Evolutionary conservation across 2,797 vertebrate species (phyloP).

Genomic region (Crenuchus spilurus): DNA sequence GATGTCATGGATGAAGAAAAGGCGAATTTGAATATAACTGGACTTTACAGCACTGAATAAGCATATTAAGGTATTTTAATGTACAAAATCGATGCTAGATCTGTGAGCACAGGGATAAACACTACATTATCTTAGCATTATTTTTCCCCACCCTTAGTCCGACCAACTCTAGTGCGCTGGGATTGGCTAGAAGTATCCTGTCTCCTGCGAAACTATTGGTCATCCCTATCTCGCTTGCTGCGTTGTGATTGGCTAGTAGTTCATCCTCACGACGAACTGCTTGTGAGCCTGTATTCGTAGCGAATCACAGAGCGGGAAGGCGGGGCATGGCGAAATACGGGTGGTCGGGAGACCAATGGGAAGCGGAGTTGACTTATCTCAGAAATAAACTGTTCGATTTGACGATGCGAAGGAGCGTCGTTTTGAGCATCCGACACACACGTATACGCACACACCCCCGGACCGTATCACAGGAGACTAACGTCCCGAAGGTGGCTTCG

Average conservation of each 20-base stretch:
- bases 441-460: neutral
- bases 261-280: neutral
- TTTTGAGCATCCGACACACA: constrained; percentile 42
- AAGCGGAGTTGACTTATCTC: constrained; percentile 63
- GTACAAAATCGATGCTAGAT: too few species aligned
- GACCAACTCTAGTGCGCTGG: neutral
- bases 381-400: constrained; percentile 74
- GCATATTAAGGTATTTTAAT: too few species aligned
- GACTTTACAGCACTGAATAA: too few species aligned
- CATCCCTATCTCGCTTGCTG: neutral
- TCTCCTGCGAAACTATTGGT: neutral
- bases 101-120: neutral
- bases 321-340: neutral
- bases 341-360: constrained; percentile 66
- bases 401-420: constrained; percentile 50
- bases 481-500: neutral
- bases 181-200: neutral
- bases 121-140: neutral
- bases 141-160: neutral
- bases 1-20: too few species aligned
- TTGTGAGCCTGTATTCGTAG: neutral
- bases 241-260: neutral
- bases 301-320: neutral
- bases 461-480: constrained; percentile 14
- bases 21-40: too few species aligned